Base-by-base conservation (phyloP, 1,140 invertebrate genomes). In the Chlorops oryzae region DNA sequence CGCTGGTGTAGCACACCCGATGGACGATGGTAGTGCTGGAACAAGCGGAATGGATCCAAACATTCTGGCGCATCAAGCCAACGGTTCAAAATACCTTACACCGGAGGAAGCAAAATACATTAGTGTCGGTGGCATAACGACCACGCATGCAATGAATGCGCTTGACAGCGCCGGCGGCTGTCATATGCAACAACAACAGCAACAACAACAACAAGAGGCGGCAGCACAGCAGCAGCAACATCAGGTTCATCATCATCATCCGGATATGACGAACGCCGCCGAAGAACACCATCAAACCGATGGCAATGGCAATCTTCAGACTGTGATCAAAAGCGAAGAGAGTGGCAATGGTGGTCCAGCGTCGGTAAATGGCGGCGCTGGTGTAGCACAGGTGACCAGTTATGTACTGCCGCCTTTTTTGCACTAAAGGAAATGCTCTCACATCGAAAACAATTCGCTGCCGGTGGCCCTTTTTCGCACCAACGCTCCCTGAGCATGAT, bases 391-490 rank as follows among this genome's bases (percentile, higher is more conserved):
- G n/a, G n/a, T n/a, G n/a, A n/a, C n/a, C 47, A 71, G 56, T 47
- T 71, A 71, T 52, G 65, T 67, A 17, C 57, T 71, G 63, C 69
- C 69, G 48, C 65, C 69, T 71, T 71, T 71, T 71, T 71, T 71
- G 68, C 68, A 70, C 58, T 71, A 57, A 71, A 57, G 45, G 63
- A 71, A 64, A 69, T 66, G 63, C 65, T 71, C 63, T 65, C 62
- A 58, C 66, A 67, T 35, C 62, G 61, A 23, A 62, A 62, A 34
- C 62, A 54, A 56, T 42, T 62, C 58, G 54, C 38, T 69, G 63
- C 37, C 59, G 62, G 24, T 59, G 65, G 28, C 65, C 62, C 47
- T 62, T 60, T 50, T 54, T n/a, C n/a, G n/a, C n/a, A n/a, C n/a
- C n/a, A n/a, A n/a, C n/a, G n/a, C n/a, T n/a, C n/a, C n/a, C n/a